phyloP scores from a whole-genome alignment of 1,140 invertebrate genomes.

The Theocolax elegans region DNA sequence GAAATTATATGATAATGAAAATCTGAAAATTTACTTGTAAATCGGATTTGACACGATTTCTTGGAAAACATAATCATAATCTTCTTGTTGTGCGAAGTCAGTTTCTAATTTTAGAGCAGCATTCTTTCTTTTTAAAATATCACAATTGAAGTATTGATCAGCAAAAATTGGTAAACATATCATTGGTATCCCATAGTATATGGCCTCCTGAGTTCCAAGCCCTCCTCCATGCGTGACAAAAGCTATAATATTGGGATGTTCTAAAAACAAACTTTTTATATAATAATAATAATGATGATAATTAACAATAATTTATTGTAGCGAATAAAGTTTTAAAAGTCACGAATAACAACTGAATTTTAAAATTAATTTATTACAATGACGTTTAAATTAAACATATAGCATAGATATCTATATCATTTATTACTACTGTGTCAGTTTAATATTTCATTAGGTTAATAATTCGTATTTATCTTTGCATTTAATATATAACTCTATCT shows the following conservation, averaged over 20 bases:
- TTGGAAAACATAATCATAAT: constrained; percentile 51
- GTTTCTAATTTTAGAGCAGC: constrained; percentile 55
- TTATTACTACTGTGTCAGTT: no score
- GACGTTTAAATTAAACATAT: no score
- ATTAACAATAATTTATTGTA: no score
- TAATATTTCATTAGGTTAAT: no score
- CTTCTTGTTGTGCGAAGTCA: constrained; percentile 53
- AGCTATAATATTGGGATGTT: constrained; percentile 74
- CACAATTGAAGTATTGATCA: constrained; percentile 73
- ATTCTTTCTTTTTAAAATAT: constrained; percentile 43
- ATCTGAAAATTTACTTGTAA: constrained; percentile 49
- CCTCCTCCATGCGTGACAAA: constrained; percentile 80
- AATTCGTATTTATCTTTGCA: no score
- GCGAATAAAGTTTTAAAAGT: no score
- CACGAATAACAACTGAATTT: no score
- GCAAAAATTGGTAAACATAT: constrained; percentile 76
- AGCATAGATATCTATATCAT: no score
- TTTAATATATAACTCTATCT: no score
- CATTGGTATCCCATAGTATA: constrained; percentile 77
- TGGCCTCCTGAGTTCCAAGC: constrained; percentile 76
- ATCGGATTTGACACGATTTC: constrained; percentile 55
- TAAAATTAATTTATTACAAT: no score
- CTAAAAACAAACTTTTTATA: constrained; percentile 55
- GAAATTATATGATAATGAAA: not conserved
- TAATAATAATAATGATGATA: no score